phyloP scores from a whole-genome alignment of 2,888 invertebrate species.

The Coelopa pilipes region DNA sequence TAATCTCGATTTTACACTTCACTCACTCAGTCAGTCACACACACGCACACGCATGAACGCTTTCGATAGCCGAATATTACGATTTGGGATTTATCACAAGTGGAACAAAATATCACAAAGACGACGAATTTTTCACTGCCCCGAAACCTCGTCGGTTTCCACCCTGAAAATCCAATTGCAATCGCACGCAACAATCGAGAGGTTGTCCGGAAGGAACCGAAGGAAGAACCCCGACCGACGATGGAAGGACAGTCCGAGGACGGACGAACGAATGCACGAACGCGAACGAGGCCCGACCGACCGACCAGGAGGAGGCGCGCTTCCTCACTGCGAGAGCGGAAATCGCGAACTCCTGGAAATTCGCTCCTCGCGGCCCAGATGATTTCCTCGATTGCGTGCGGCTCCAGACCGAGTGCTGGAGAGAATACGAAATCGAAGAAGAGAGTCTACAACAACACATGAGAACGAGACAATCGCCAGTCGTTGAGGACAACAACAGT shows the following conservation, averaged over 20 bases:
- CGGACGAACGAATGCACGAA: too few relatives aligned
- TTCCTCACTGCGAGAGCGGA: conserved; percentile 31
- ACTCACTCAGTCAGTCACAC: not conserved
- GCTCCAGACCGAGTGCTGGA: conserved; percentile 6
- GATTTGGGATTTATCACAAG: not conserved
- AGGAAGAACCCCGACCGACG: conserved; percentile 2
- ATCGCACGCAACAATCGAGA: too few relatives aligned
- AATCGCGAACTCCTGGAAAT: conserved; percentile 38
- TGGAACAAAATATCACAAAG: too few relatives aligned
- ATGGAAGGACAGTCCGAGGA: too few relatives aligned
- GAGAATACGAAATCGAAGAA: conserved; percentile 4
- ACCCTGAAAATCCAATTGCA: conserved; percentile 2
- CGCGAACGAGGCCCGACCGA: too few relatives aligned
- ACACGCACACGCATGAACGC: too few relatives aligned
- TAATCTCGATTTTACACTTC: conserved; percentile 18
- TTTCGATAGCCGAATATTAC: not conserved
- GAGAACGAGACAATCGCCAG: not conserved
- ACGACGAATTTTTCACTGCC: not conserved
- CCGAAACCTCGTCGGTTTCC: conserved; percentile 20
- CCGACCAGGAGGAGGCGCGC: conserved; percentile 5
- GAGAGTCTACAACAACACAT: not conserved
- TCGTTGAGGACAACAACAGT: not conserved
- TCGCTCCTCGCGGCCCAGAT: conserved; percentile 3
- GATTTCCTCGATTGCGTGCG: too few relatives aligned
- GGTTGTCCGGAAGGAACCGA: not conserved